Base-by-base conservation (phyloP, 2,797 vertebrate genomes). In the Sebastes nivosus region DNA sequence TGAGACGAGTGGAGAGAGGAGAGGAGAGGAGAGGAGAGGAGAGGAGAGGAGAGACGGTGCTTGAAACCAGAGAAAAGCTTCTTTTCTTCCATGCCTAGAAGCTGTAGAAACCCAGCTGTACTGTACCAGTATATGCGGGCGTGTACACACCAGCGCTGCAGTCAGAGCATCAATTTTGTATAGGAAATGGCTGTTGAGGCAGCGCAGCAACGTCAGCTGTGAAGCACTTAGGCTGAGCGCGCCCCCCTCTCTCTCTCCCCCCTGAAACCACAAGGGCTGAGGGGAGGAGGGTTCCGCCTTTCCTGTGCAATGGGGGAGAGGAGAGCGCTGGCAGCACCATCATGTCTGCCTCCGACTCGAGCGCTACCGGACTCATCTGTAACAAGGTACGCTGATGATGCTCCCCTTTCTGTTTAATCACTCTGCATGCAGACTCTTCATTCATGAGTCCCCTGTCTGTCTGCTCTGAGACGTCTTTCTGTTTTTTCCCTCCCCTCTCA, bases 311-410 rank as follows among this genome's bases (percentile, higher is more conserved):
- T 91, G 92, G 90, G 91, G 93, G 88, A 86, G 83, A 88, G 68
- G 88, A 75, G 90, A 90, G 90, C 60, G 76, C 91, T 86, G 94
- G 91, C 90, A 93, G 89, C 88, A 88, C 77, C 90, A 91, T 92
- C 93, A 95, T 96, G 94, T 95, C 95, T 88, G 93, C 93, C 90
- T 95, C 95, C 79, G 95, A 96, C 90, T 96, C 94, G 50, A 96
- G 95, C 72, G 95, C 95, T 73, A 94, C 94, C 85, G 94, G 95
- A 93, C 94, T 96, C 87, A 95, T 96, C 90, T 90, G 92, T 88
- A 95, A 95, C 87, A 94, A 95, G 94, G 94, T 95, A 95, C 24
- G 89, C 89, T 84, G 89, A 57, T 81, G 89, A 88, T 83, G 75
- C 80, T 77, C 69, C 52, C 74, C 60, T 79, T 83, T 82, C 79